Evolutionary conservation across 2,888 invertebrate species (phyloP).

Genomic region (Seira musarum): DNA sequence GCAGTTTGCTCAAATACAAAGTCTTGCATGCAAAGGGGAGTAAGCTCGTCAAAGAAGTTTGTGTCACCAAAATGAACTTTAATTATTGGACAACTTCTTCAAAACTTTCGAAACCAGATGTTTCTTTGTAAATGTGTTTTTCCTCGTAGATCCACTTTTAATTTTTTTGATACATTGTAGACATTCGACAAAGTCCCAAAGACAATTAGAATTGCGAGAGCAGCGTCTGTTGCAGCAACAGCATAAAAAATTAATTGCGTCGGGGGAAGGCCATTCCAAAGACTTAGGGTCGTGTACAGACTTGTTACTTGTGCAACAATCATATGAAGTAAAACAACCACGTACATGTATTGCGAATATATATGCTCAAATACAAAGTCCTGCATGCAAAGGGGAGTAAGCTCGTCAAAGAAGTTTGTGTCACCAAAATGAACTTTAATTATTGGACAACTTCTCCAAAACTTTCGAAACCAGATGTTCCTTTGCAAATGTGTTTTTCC

Average conservation of each 20-base stretch:
- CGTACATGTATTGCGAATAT: too few species aligned
- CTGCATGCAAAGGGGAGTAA: background rate
- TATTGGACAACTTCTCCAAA: background rate
- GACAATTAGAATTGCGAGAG: background rate
- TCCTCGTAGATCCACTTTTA: background rate
- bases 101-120: background rate
- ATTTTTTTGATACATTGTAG: background rate
- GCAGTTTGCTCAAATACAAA: constrained; percentile 13
- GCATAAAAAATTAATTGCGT: background rate
- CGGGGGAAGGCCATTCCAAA: too few species aligned
- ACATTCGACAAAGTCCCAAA: constrained; percentile 14
- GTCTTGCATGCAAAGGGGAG: background rate
- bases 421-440: constrained; percentile 17
- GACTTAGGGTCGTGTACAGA: too few species aligned
- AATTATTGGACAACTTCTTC: background rate
- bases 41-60: constrained; percentile 11
- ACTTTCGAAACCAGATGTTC: background rate
- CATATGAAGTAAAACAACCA: too few species aligned
- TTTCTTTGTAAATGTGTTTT: background rate
- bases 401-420: constrained; percentile 6
- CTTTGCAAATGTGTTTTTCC: background rate
- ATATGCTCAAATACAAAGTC: background rate
- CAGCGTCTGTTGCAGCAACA: background rate
- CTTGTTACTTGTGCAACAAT: too few species aligned
- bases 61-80: constrained; percentile 15